phyloP scores from a whole-genome alignment of 2,113 vertebrate genomes.

The Candoia aspera region DNA sequence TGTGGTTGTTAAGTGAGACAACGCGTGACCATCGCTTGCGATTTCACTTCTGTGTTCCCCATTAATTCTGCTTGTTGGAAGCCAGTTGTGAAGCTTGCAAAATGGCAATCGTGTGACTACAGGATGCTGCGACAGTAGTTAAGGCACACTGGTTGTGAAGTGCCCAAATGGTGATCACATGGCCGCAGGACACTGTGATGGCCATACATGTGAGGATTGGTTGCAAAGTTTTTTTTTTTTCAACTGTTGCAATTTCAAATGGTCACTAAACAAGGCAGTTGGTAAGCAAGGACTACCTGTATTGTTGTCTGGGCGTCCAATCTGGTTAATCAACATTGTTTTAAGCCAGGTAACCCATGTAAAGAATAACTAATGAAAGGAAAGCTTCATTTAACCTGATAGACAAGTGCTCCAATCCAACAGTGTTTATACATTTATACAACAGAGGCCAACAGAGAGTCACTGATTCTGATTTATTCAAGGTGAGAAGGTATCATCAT shows the following conservation, averaged over 20 bases:
- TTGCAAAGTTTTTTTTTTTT: not conserved
- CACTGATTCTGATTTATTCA: not conserved
- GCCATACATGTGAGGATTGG: not conserved
- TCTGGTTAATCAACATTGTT: not conserved
- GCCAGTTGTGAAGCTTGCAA: not conserved
- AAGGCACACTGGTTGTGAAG: not conserved
- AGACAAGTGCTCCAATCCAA: not conserved
- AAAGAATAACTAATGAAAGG: slow-evolving; percentile 32
- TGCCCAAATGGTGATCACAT: not conserved
- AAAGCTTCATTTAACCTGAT: slow-evolving; percentile 47
- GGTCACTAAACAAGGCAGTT: not conserved
- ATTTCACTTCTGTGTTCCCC: not conserved
- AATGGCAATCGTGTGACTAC: not conserved
- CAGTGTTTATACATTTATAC: no score
- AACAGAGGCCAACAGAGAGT: not conserved
- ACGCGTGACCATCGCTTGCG: not conserved
- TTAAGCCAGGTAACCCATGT: slow-evolving; percentile 30
- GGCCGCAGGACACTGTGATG: not conserved
- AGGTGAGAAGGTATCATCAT: not conserved
- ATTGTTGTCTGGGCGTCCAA: not conserved
- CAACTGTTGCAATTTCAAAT: not conserved
- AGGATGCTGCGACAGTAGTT: not conserved
- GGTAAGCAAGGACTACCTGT: not conserved
- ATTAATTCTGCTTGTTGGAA: not conserved
- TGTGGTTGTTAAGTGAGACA: not conserved